phyloP scores from a whole-genome alignment of 2,113 vertebrate species.

The Macquaria australasica region DNA sequence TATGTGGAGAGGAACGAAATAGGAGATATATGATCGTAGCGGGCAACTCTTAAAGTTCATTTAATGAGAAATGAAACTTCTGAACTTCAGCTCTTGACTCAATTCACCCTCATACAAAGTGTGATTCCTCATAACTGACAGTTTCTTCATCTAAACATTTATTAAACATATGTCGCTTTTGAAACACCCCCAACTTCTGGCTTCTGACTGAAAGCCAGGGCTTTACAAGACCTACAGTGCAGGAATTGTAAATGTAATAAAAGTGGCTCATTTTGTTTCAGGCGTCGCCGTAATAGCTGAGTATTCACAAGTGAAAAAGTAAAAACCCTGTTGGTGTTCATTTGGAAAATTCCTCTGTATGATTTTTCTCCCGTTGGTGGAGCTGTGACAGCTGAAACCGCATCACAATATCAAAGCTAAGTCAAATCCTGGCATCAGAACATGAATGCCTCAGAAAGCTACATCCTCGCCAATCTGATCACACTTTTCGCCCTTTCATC shows the following conservation, averaged over 20 bases:
- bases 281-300: background rate
- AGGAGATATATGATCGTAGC: background rate
- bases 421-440: constrained; percentile 51
- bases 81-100: constrained; percentile 13
- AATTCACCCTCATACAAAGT: constrained; percentile 14
- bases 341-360: constrained; percentile 23
- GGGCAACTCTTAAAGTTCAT: background rate
- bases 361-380: background rate
- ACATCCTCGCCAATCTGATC: constrained; percentile 57
- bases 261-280: constrained; percentile 38
- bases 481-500: constrained; percentile 51
- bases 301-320: constrained; percentile 19
- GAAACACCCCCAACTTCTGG: constrained; percentile 8
- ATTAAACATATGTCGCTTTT: constrained; percentile 28
- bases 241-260: constrained; percentile 24
- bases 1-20: constrained; percentile 27
- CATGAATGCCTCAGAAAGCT: constrained; percentile 48
- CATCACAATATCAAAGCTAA: constrained; percentile 56
- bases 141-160: constrained; percentile 45
- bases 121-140: background rate
- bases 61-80: constrained; percentile 34
- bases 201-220: background rate
- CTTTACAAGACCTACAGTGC: background rate
- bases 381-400: constrained; percentile 51
- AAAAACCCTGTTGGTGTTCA: constrained; percentile 5